A percentile compares a stretch with the other conserved stretches of the same genome.
Conservation (phyloP, 2,888 invertebrate genomes). For the Rhagium mordax region DNA sequence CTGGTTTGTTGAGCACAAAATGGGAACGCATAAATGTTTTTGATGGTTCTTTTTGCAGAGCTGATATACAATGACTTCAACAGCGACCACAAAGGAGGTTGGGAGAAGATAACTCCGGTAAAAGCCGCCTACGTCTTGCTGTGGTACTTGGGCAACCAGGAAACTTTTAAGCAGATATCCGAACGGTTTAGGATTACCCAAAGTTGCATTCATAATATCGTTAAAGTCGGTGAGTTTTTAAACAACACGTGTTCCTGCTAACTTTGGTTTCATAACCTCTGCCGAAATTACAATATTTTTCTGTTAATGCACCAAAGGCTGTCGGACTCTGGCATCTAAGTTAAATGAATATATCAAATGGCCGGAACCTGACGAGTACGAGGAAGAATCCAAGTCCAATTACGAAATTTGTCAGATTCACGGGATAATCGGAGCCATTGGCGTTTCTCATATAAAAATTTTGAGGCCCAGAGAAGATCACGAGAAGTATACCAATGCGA, state of each 20-base stretch:
- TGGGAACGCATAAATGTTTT: not conserved
- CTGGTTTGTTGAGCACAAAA: constrained; percentile 32
- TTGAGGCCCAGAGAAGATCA: constrained; percentile 30
- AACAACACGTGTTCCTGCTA: too few species aligned
- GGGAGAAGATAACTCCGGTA: constrained; percentile 38
- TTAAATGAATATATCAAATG: constrained; percentile 15
- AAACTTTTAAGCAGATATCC: constrained; percentile 42
- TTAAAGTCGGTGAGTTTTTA: constrained; percentile 40
- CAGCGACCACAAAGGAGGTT: constrained; percentile 38
- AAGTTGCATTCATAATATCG: constrained; percentile 37
- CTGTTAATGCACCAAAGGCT: constrained; percentile 18
- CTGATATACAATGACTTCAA: constrained; percentile 33
- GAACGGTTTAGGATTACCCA: constrained; percentile 43
- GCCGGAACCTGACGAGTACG: constrained; percentile 39
- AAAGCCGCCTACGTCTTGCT: constrained; percentile 43
- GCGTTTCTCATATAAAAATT: constrained; percentile 45
- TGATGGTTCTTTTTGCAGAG: constrained; percentile 31
- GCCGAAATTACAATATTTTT: too few species aligned
- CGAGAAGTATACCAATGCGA: constrained; percentile 16
- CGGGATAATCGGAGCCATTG: constrained; percentile 40
- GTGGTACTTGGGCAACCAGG: constrained; percentile 45
- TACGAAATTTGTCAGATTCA: constrained; percentile 29
- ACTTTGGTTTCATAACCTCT: too few species aligned
- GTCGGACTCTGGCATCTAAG: constrained; percentile 31
- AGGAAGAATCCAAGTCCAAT: constrained; percentile 35